phyloP scores from a whole-genome alignment of 2,113 vertebrate species.

The Gallinago undulata region DNA sequence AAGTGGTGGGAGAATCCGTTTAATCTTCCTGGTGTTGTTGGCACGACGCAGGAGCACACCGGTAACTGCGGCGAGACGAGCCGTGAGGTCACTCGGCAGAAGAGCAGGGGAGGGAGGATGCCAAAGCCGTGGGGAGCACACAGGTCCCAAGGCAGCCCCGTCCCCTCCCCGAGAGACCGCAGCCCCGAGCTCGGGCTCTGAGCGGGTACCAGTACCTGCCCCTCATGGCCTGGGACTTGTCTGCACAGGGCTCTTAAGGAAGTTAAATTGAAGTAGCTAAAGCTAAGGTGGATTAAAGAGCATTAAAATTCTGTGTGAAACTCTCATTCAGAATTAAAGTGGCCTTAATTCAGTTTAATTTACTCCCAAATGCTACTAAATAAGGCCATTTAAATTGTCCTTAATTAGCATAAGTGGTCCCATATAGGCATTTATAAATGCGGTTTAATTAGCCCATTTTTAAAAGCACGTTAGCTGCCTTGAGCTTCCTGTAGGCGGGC shows the following conservation, averaged over 20 bases:
- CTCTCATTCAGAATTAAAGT: not conserved
- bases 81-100: not conserved
- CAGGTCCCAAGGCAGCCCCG: not conserved
- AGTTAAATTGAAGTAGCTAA: not conserved
- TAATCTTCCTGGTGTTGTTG: not conserved
- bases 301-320: conserved; percentile 26
- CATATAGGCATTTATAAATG: not conserved
- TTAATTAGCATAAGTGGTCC: conserved; percentile 49
- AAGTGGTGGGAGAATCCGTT: not conserved
- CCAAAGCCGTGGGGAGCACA: not conserved
- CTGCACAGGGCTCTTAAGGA: not conserved
- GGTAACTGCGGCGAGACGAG: not conserved
- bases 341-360: conserved; percentile 33
- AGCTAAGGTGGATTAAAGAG: not conserved
- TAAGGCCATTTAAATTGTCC: conserved; percentile 10
- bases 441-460: conserved; percentile 25
- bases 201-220: not conserved
- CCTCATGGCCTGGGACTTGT: not conserved
- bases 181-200: not conserved
- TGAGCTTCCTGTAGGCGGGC: not conserved
- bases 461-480: not conserved
- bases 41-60: not conserved
- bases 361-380: conserved; percentile 37
- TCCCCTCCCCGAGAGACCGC: not conserved
- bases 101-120: not conserved